These are phyloP conservation scores for Sesia apiformis DNA, from an alignment of 2,888 invertebrate genomes.

Conservation along the genomic window DNA sequence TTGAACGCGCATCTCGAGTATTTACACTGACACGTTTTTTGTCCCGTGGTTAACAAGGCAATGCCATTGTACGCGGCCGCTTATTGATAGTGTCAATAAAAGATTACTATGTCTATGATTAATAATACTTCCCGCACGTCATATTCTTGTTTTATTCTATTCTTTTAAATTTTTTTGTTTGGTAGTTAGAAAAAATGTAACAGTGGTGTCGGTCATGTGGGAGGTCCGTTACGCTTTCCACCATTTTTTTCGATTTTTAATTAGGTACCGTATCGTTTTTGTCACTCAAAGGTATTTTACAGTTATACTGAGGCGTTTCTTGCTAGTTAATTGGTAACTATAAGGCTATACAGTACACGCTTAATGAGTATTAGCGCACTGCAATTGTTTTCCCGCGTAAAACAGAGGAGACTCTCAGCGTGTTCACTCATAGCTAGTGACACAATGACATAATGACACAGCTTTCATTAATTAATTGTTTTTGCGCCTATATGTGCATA, in stretches of 20 bases:
- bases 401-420: constrained; percentile 38
- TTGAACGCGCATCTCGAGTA: constrained; percentile 34
- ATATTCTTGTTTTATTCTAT: constrained; percentile 18
- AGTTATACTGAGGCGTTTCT: not conserved
- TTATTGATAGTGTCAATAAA: constrained; percentile 62
- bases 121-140: constrained; percentile 27
- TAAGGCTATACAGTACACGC: not conserved
- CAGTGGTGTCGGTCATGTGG: not conserved
- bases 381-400: constrained; percentile 15
- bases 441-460: constrained; percentile 47
- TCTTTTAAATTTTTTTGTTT: not conserved
- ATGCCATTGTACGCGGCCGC: constrained; percentile 45
- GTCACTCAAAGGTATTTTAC: no score
- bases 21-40: constrained; percentile 67
- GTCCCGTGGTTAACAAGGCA: constrained; percentile 54
- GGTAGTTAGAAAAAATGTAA: constrained; percentile 7
- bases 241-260: no score
- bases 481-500: constrained; percentile 19
- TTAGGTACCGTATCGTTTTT: no score
- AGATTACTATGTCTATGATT: constrained; percentile 51
- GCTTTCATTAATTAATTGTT: constrained; percentile 12
- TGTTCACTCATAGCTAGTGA: constrained; percentile 15
- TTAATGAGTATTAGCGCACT: constrained; percentile 3
- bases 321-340: not conserved
- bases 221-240: not conserved